A percentile compares a stretch with the other conserved stretches of the same genome.
Evolutionary conservation across 2,797 vertebrate genomes (phyloP).

Genomic region (Gorsachius magnificus): DNA sequence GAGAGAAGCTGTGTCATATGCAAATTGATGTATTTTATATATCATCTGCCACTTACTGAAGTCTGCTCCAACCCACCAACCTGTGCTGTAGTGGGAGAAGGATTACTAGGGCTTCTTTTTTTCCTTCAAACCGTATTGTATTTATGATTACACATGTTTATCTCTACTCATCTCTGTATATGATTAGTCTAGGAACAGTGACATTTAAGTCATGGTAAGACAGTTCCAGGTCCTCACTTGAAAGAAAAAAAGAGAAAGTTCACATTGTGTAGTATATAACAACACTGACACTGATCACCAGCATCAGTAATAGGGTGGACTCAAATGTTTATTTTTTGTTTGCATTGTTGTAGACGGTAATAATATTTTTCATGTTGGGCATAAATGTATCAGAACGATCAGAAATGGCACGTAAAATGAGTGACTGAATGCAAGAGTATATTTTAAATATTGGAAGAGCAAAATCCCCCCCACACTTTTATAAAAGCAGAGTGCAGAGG

Average conservation of each 20-base stretch:
- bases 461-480: neutral
- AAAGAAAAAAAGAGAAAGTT: neutral
- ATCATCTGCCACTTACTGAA: neutral
- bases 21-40: neutral
- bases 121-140: neutral
- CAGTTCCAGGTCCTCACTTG: neutral
- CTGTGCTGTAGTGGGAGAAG: neutral
- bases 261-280: neutral
- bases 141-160: neutral
- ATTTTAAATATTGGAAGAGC: neutral
- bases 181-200: neutral
- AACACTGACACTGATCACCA: neutral
- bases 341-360: neutral
- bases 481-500: neutral
- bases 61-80: neutral
- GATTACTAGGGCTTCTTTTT: neutral
- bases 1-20: neutral
- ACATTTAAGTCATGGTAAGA: neutral
- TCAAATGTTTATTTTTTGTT: neutral
- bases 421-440: neutral
- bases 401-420: neutral
- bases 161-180: neutral
- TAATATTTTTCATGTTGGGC: neutral
- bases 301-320: neutral
- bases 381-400: neutral